Evolutionary conservation across 1,140 invertebrate species (phyloP), one percentile per base, ranked within the genome.

Genomic region (Drosophila sturtevanti): DNA sequence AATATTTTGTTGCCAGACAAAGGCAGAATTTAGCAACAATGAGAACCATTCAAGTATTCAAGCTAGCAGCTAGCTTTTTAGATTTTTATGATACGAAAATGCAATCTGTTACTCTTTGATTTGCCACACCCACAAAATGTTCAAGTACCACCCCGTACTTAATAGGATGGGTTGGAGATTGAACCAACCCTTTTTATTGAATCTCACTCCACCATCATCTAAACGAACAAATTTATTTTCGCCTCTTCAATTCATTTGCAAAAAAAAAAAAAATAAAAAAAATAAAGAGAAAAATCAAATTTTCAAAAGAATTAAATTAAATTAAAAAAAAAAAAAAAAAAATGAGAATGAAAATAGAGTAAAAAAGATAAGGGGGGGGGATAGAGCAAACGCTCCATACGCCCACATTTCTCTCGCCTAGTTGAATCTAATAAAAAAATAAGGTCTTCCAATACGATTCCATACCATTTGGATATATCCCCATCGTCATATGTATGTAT

Each of bases 81-180:
- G 74, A 77, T 73, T 77, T 73, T 73, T 67, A 63, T 72, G 69
- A 76, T 65, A 34, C 41, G 38, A 61, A 55, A 31, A 35, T 56
- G 63, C 62, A 70, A 65, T 74, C n/a, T 27, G 61, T 44, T 67
- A 65, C 68, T 68, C 68, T 66, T 66, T 66, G 54, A 66, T 37
- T 41, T 7, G 18, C 22, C 56, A 59, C 52, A 56, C 37, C 41
- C 54, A 58, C 27, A 31, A 31, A 31, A 6, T 31, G n/a, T 31
- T 31, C 27, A 31, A 31, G 27, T 31, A 31, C 27, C 6, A 6
- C 27, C 27, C 7, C 27, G 4, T 31, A 31, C 27, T 21, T n/a
- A 22, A 48, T 48, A 16, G 41, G n/a, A n/a, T 11, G 10, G n/a
- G 14, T 4, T 31, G n/a, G n/a, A 48, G 7, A 48, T 48, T 48